A percentile compares a stretch with the other conserved stretches of the same genome.
phyloP scores from a whole-genome alignment of 2,797 vertebrate species.

The Rhinophrynus dorsalis region DNA sequence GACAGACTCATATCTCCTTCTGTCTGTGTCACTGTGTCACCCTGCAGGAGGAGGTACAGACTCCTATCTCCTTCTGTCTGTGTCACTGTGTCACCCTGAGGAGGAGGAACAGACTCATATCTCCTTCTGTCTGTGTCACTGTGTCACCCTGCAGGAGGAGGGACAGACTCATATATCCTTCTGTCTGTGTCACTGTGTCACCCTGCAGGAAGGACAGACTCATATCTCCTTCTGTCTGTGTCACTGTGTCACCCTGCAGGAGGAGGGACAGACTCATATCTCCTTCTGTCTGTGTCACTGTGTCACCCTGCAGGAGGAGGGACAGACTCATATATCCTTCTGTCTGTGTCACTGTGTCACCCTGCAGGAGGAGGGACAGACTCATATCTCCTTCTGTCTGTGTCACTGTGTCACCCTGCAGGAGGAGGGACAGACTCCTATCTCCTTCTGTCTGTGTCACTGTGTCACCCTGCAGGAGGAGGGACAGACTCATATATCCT shows the following conservation, averaged over 20 bases:
- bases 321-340: not conserved
- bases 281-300: too few species aligned
- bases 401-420: not conserved
- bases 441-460: not conserved
- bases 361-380: too few species aligned
- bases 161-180: not conserved
- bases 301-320: not conserved
- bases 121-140: not conserved
- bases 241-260: not conserved
- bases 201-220: not conserved
- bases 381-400: not conserved
- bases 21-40: not conserved
- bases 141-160: too few species aligned
- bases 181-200: not conserved
- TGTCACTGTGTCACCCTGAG: too few species aligned
- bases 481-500: too few species aligned
- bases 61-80: too few species aligned
- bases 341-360: too few species aligned
- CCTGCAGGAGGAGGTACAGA: too few species aligned
- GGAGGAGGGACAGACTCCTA: not conserved
- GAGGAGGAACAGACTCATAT: not conserved
- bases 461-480: too few species aligned
- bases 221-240: not conserved
- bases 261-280: too few species aligned
- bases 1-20: not conserved